Percentiles rank a stretch among this genome's conserved stretches.
Conservation (phyloP, 2,888 invertebrate species). For the Campoplex nolae region DNA sequence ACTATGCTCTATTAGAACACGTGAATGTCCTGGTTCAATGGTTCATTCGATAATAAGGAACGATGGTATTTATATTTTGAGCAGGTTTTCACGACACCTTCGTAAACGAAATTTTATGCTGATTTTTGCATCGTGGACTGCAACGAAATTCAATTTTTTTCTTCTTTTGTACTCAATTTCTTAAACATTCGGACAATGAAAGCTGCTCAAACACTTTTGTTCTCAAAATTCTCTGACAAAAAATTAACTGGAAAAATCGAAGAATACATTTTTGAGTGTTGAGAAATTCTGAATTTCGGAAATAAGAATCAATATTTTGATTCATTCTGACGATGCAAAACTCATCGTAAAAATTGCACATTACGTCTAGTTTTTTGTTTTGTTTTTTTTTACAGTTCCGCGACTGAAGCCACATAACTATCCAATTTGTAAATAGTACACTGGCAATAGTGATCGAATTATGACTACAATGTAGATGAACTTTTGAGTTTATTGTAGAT, state of each 20-base stretch:
- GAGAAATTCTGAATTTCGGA: neutral
- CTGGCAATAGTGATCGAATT: slow-evolving; percentile 54
- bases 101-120: slow-evolving; percentile 19
- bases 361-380: neutral
- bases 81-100: slow-evolving; percentile 45
- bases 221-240: neutral
- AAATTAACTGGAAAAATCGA: neutral
- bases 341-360: slow-evolving; percentile 7
- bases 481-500: slow-evolving; percentile 69
- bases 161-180: neutral
- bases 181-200: neutral
- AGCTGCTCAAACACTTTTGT: slow-evolving; percentile 8
- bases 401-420: slow-evolving; percentile 39
- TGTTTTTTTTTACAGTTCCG: neutral
- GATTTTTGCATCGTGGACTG: neutral
- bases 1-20: slow-evolving; percentile 44
- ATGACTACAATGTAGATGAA: slow-evolving; percentile 46
- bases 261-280: neutral
- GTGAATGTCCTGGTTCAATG: slow-evolving; percentile 55
- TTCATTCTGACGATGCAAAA: neutral
- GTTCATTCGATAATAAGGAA: slow-evolving; percentile 53
- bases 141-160: neutral
- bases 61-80: slow-evolving; percentile 19
- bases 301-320: neutral
- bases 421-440: slow-evolving; percentile 53